Conservation (phyloP, 2,113 vertebrate species). For the Bombycilla garrulus region DNA sequence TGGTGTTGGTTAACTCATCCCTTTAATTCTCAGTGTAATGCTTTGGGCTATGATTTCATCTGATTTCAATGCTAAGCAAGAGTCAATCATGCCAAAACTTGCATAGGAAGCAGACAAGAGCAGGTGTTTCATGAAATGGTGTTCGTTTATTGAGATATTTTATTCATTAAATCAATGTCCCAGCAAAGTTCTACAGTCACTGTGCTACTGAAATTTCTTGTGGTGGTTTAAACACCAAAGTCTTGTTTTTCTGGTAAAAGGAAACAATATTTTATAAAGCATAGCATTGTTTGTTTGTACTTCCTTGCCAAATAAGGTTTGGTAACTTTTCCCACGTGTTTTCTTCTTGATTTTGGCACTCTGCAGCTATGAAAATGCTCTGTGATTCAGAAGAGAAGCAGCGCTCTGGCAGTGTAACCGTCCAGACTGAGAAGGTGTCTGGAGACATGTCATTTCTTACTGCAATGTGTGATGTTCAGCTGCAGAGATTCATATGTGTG, state of each 20-base stretch:
- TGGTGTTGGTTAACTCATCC: neutral
- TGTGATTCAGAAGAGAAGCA: neutral
- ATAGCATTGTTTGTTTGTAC: neutral
- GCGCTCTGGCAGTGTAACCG: neutral
- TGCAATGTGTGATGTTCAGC: neutral
- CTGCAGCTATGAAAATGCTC: neutral
- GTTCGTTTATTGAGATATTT: neutral
- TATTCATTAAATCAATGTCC: neutral
- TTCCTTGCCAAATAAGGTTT: neutral
- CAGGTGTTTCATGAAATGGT: constrained; percentile 27
- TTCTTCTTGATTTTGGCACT: neutral
- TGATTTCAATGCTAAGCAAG: neutral
- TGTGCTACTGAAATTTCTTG: neutral
- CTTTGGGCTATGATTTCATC: constrained; percentile 14
- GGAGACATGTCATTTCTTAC: neutral
- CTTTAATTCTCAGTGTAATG: neutral
- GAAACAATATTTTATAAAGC: neutral
- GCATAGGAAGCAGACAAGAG: constrained; percentile 2
- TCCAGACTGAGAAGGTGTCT: neutral
- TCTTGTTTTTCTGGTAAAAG: neutral
- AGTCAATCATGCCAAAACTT: neutral
- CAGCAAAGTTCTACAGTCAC: neutral
- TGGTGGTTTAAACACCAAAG: neutral
- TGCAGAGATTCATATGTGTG: neutral
- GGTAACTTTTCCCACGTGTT: neutral